Conservation (phyloP, 2,797 vertebrate genomes). For the Argentina silus region DNA sequence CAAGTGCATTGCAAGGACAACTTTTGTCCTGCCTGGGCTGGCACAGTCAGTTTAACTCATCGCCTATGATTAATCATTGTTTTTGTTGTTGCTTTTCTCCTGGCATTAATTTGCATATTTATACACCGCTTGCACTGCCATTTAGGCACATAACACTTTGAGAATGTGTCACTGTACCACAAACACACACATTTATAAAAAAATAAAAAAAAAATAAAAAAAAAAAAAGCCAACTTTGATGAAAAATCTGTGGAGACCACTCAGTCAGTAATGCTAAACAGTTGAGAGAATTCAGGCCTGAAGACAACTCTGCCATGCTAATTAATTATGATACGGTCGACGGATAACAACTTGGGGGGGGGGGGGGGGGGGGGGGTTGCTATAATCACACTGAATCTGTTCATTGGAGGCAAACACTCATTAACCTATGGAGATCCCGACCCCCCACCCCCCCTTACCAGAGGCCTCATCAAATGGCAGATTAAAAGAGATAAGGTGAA, state of each 20-base stretch:
- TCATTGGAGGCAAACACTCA: slow-evolving; percentile 28
- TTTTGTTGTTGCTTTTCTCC: slow-evolving; percentile 26
- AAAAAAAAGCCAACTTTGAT: not conserved
- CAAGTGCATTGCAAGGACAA: not conserved
- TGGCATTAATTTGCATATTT: slow-evolving; percentile 18
- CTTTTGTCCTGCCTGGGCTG: not conserved
- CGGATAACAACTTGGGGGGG: slow-evolving; percentile 8
- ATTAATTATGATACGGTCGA: slow-evolving; percentile 21
- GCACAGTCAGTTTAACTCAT: slow-evolving; percentile 14
- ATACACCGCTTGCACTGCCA: slow-evolving; percentile 34
- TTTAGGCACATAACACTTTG: slow-evolving; percentile 32
- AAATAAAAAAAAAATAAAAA: not conserved
- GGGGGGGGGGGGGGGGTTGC: not conserved
- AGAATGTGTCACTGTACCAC: slow-evolving; percentile 39
- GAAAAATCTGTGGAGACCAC: not conserved
- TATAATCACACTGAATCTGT: slow-evolving; percentile 17
- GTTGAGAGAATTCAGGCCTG: not conserved
- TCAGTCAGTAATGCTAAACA: slow-evolving; percentile 5
- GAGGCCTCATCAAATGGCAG: slow-evolving; percentile 50
- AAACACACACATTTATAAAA: slow-evolving; percentile 14
- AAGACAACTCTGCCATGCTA: slow-evolving; percentile 21
- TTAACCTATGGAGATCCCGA: slow-evolving; percentile 55
- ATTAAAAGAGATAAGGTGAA: slow-evolving; percentile 38
- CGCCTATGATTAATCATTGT: slow-evolving; percentile 22
- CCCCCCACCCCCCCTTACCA: slow-evolving; percentile 35